A percentile compares a stretch with the other conserved stretches of the same genome.
Conservation (phyloP, 1,140 invertebrate species). For the Papilio aristodemus region DNA sequence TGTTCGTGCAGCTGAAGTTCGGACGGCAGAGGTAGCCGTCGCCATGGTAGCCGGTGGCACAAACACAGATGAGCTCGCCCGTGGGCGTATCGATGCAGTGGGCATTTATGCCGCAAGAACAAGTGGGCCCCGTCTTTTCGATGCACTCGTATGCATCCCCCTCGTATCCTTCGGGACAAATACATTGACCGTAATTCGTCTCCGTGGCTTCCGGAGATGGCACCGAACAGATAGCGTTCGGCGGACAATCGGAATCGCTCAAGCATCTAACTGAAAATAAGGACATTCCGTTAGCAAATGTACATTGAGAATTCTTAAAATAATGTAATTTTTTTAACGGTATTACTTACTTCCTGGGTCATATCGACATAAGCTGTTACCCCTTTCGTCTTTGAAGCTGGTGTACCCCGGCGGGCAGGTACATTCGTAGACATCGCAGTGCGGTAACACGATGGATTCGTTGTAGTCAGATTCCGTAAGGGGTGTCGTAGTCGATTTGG, state of each 20-base stretch:
- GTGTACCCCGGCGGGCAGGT: conserved; percentile 60
- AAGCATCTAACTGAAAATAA: conserved; percentile 60
- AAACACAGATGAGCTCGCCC: conserved; percentile 87
- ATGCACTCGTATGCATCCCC: conserved; percentile 90
- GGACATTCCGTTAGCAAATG: neutral
- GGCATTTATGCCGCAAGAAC: conserved; percentile 86
- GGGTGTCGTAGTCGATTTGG: conserved; percentile 41
- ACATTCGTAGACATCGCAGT: conserved; percentile 56
- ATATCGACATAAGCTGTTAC: conserved; percentile 61
- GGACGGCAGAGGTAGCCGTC: conserved; percentile 88
- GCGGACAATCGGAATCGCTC: conserved; percentile 62
- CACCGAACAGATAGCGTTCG: conserved; percentile 64
- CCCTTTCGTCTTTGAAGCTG: conserved; percentile 53
- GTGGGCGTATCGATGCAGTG: conserved; percentile 80
- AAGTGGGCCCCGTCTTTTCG: conserved; percentile 80
- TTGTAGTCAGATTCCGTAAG: conserved; percentile 56
- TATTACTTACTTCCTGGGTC: conserved; percentile 56
- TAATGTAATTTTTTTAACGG: neutral
- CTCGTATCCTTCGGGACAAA: conserved; percentile 89
- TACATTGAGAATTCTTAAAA: neutral
- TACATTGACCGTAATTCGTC: conserved; percentile 84
- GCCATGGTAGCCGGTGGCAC: conserved; percentile 89
- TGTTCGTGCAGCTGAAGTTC: conserved; percentile 85
- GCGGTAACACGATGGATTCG: conserved; percentile 57
- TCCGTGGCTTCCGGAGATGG: conserved; percentile 53